phyloP scores from a whole-genome alignment of 2,888 invertebrate species.

The Harpalus rubripes region DNA sequence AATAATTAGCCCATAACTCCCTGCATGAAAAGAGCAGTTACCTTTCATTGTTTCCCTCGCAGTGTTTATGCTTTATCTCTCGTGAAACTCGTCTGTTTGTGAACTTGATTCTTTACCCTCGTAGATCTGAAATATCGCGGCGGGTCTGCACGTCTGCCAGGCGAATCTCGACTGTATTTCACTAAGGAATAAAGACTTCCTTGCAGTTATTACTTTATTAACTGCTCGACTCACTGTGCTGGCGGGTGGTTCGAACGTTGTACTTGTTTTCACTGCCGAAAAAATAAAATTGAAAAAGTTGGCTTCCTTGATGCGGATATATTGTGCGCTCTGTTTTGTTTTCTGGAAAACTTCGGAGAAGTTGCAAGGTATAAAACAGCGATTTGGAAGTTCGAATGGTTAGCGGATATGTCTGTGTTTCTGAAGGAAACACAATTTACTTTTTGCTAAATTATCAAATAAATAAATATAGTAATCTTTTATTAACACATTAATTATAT shows the following conservation, averaged over 20 bases:
- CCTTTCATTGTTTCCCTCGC: conserved; percentile 34
- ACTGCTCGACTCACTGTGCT: conserved; percentile 51
- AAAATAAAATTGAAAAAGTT: conserved; percentile 58
- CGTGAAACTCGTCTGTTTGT: conserved; percentile 45
- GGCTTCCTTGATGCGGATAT: conserved; percentile 35
- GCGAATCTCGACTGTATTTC: conserved; percentile 12
- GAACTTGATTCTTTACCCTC: conserved; percentile 61
- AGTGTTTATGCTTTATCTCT: conserved; percentile 37
- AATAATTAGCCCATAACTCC: conserved; percentile 9
- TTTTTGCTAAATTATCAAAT: too few relatives aligned
- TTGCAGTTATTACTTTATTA: conserved; percentile 58
- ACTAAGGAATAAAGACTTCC: conserved; percentile 21
- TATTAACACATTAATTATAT: too few relatives aligned
- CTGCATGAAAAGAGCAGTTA: conserved; percentile 19
- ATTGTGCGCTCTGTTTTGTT: conserved; percentile 50
- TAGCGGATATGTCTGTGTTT: too few relatives aligned
- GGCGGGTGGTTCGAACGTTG: conserved; percentile 36
- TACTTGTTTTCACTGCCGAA: conserved; percentile 53
- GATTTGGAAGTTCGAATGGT: background rate
- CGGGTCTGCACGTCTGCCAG: background rate
- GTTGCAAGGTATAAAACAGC: conserved; percentile 8
- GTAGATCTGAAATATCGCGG: conserved; percentile 54
- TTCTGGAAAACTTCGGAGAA: conserved; percentile 17
- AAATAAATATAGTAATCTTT: too few relatives aligned
- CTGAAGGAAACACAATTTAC: too few relatives aligned